These are phyloP conservation scores for Orestias chungarensis DNA, from an alignment of 2,797 vertebrate species.

Conservation along the genomic window DNA sequence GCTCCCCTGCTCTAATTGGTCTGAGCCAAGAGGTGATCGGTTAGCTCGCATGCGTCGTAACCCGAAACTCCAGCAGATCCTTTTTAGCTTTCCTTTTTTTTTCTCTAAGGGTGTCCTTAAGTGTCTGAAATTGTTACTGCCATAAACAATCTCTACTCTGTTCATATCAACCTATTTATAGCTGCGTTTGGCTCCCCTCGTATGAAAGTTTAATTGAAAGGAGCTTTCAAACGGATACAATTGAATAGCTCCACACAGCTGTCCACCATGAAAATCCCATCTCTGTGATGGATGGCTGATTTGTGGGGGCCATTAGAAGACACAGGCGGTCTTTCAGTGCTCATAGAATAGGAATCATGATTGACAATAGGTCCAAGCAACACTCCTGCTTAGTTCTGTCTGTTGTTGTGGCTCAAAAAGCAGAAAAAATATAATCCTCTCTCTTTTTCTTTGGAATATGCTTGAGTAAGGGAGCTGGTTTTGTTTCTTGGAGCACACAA, in stretches of 20 bases:
- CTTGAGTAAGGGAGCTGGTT: constrained; percentile 37
- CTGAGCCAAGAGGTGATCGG: neutral
- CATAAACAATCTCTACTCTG: constrained; percentile 48
- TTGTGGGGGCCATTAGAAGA: constrained; percentile 20
- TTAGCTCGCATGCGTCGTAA: constrained; percentile 21
- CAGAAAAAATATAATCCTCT: constrained; percentile 20
- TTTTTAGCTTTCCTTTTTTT: neutral
- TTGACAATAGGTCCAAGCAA: constrained; percentile 7
- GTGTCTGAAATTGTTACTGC: constrained; percentile 35
- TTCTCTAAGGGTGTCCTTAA: constrained; percentile 14
- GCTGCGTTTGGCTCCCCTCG: constrained; percentile 23
- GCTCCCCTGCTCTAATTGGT: constrained; percentile 35
- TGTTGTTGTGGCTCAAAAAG: neutral
- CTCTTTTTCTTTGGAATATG: constrained; percentile 29
- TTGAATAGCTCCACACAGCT: constrained; percentile 18
- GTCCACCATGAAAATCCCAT: constrained; percentile 5
- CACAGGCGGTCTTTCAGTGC: constrained; percentile 1
- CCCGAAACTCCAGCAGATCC: constrained; percentile 17
- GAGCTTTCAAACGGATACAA: constrained; percentile 12
- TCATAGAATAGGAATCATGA: constrained; percentile 12
- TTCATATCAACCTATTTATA: constrained; percentile 58
- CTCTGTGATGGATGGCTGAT: constrained; percentile 27
- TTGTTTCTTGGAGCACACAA: constrained; percentile 20
- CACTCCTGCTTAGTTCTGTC: neutral
- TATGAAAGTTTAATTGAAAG: constrained; percentile 64